Percentiles rank a stretch among this genome's conserved stretches.
phyloP scores from a whole-genome alignment of 2,888 invertebrate genomes.

The Ceramica pisi region DNA sequence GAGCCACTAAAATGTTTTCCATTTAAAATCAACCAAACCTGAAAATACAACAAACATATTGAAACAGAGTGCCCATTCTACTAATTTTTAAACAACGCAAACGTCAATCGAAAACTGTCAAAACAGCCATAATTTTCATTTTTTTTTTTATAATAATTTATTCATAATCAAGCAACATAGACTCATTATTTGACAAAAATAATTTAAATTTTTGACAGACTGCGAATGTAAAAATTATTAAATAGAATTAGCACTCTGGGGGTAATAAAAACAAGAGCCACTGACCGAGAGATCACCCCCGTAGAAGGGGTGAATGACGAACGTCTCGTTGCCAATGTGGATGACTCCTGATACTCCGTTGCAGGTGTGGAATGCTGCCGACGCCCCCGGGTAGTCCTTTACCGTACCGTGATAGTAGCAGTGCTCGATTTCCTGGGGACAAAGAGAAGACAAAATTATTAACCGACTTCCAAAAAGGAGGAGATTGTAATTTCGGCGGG shows the following conservation, averaged over 20 bases:
- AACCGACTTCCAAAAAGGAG: too few relatives aligned
- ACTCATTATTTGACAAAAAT: too few relatives aligned
- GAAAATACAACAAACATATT: neutral
- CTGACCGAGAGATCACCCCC: conserved; percentile 99
- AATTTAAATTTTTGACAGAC: too few relatives aligned
- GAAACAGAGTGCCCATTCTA: too few relatives aligned
- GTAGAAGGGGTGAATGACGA: conserved; percentile 99
- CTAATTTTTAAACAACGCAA: too few relatives aligned
- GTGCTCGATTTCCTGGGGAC: conserved; percentile 97
- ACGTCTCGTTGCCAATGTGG: conserved; percentile 99
- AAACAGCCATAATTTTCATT: too few relatives aligned
- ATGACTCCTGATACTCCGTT: conserved; percentile 99
- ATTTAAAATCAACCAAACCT: neutral
- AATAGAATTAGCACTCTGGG: too few relatives aligned
- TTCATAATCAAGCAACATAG: too few relatives aligned
- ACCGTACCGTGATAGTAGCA: conserved; percentile 99
- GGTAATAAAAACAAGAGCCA: conserved; percentile 77
- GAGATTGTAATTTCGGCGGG: too few relatives aligned
- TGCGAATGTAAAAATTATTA: too few relatives aligned
- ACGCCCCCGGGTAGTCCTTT: conserved; percentile 98
- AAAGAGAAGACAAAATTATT: conserved; percentile 28
- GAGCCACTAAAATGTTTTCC: neutral
- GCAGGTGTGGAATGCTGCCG: conserved; percentile 99
- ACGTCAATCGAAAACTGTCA: too few relatives aligned
- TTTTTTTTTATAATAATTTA: too few relatives aligned